phyloP scores from a whole-genome alignment of 2,888 invertebrate species.

The Amiota mariae region DNA sequence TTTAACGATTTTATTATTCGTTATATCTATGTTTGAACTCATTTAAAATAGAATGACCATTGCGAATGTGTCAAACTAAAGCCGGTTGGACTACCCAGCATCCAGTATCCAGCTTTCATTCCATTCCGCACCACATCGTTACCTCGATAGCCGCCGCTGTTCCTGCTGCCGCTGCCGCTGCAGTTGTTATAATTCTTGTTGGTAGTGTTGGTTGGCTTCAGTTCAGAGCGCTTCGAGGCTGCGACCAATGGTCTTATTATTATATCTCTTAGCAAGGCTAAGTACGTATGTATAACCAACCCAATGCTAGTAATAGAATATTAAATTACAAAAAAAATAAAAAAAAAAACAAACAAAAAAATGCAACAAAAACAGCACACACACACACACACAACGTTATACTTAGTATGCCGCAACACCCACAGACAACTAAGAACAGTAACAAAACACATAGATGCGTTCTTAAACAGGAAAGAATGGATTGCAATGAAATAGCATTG shows the following conservation, averaged over 20 bases:
- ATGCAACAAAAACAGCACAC: background rate
- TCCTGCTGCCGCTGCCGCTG: slow-evolving; percentile 40
- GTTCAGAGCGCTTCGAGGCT: background rate
- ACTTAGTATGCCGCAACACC: too few species aligned
- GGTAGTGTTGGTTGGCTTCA: slow-evolving; percentile 18
- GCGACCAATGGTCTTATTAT: slow-evolving; percentile 51
- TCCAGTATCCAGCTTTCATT: background rate
- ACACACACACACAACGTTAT: too few species aligned
- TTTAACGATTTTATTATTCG: slow-evolving; percentile 54
- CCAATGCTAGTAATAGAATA: slow-evolving; percentile 13
- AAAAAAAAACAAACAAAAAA: slow-evolving; percentile 16
- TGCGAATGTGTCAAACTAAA: background rate
- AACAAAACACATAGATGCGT: too few species aligned
- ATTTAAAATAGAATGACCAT: slow-evolving; percentile 51
- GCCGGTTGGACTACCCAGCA: background rate
- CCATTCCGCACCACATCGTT: background rate
- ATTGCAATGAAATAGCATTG: too few species aligned
- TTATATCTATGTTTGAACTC: slow-evolving; percentile 56
- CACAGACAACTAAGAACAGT: too few species aligned
- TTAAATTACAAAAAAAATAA: slow-evolving; percentile 34
- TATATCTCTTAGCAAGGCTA: slow-evolving; percentile 51
- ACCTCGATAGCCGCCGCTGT: background rate
- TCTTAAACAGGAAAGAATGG: too few species aligned
- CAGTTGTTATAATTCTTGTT: slow-evolving; percentile 31
- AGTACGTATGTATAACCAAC: slow-evolving; percentile 30